Evolutionary conservation across 2,113 vertebrate genomes (phyloP).

Genomic region (Onychorhynchus coronatus): DNA sequence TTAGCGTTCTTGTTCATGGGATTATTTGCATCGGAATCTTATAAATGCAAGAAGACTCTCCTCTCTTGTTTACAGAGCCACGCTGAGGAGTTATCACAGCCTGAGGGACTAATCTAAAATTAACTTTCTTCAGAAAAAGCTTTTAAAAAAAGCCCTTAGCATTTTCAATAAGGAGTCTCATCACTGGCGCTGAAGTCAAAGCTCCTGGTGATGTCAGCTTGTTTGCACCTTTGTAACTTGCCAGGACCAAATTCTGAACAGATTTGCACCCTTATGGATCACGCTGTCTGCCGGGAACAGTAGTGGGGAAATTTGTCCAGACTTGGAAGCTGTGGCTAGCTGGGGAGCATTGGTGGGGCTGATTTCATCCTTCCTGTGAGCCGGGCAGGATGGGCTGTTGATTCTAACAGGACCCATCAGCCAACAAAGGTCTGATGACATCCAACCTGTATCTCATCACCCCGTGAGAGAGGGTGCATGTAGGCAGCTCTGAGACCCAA

Average conservation of each 20-base stretch:
- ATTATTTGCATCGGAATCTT: conserved; percentile 58
- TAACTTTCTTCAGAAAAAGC: conserved; percentile 64
- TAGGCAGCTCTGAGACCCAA: neutral
- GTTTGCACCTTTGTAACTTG: conserved; percentile 56
- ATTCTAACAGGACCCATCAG: neutral
- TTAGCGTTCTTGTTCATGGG: conserved; percentile 28
- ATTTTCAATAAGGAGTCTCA: conserved; percentile 48
- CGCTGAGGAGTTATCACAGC: conserved; percentile 68
- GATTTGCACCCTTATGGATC: conserved; percentile 30
- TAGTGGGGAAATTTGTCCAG: neutral
- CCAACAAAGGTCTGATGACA: neutral
- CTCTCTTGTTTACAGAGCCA: conserved; percentile 64
- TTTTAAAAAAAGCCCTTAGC: conserved; percentile 43
- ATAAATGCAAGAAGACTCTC: conserved; percentile 53
- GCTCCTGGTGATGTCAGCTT: conserved; percentile 55
- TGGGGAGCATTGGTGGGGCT: neutral
- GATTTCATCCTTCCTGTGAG: neutral
- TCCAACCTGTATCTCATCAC: neutral
- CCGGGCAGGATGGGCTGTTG: neutral
- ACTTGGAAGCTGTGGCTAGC: neutral
- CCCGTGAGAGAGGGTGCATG: neutral
- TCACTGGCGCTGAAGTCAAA: conserved; percentile 31
- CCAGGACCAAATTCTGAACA: conserved; percentile 47
- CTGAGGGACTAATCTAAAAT: conserved; percentile 65
- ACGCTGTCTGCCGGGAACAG: neutral